Evolutionary conservation across 2,888 invertebrate genomes (phyloP), one percentile per base, ranked within the genome.

Genomic region (Coelopa pilipes): DNA sequence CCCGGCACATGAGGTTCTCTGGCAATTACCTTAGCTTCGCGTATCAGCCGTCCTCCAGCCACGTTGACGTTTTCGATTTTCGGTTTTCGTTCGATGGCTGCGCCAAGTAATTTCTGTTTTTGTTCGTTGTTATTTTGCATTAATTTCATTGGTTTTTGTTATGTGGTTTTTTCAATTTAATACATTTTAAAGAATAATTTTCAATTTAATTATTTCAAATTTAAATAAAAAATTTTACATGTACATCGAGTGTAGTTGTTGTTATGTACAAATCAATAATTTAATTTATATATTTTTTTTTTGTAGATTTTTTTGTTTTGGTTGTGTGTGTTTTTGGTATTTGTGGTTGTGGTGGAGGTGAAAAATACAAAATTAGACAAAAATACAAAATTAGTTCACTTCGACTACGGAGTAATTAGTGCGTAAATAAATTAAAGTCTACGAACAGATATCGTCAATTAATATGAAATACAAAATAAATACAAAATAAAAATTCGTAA

Each of bases 51-150:
- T 82, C 97, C 98, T 84, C 98, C 98, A 84, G 96, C 95, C 82
- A 94, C 91, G 90, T 98, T 98, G 86, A 98, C 96, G 86, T 95
- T 94, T 88, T 99, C 98, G 85, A 99, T 96, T 88, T 94, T 94
- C 83, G 96, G 95, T 81, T 95, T 96, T 87, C 96, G 92, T 89
- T 98, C 98, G 85, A 96, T 94, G 80, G 97, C 94, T 87, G 93
- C 93, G 86, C 96, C 96, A 89, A 98, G 94, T 88, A 97, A 92
- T 87, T 93, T 94, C 98, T 98, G 74, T 77, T 63, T 70, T 70
- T 4, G 2, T 34, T 49, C 45, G 19, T 72, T 66, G 46, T 66
- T n/a, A 19, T 55, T 73, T 60, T 68, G 60, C 15, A 45, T 76
- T 76, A 66, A 75, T 78, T 77, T 75, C 74, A 13, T 68, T 66